Conservation (phyloP, 2,113 vertebrate species). For the Aptenodytes forsteri region DNA sequence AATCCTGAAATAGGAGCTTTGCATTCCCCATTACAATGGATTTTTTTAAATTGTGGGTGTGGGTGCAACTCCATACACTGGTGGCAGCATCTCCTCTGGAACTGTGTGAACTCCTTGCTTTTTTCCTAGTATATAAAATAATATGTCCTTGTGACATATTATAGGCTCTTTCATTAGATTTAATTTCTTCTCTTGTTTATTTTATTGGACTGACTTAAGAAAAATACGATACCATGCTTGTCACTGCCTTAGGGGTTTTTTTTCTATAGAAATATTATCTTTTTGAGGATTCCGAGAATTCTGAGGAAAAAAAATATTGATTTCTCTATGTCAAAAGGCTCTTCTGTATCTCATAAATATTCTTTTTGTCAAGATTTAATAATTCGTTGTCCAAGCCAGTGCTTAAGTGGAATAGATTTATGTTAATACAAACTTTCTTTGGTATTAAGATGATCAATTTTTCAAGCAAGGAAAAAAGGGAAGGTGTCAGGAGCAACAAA, state of each 20-base stretch:
- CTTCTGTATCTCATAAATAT: slow-evolving; percentile 49
- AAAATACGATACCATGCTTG: background rate
- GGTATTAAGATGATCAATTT: slow-evolving; percentile 38
- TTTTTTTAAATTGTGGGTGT: background rate
- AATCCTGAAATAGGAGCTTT: background rate
- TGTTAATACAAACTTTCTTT: slow-evolving; percentile 57
- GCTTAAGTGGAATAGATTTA: slow-evolving; percentile 67
- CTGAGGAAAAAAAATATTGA: slow-evolving; percentile 4
- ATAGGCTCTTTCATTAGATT: slow-evolving; percentile 16
- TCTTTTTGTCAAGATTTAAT: slow-evolving; percentile 63
- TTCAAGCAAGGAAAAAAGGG: slow-evolving; percentile 19
- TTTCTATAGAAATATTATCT: slow-evolving; percentile 10
- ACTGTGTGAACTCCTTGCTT: background rate
- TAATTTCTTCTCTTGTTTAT: slow-evolving; percentile 49
- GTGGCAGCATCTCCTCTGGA: background rate
- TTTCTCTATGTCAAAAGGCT: slow-evolving; percentile 49
- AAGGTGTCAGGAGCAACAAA: slow-evolving; percentile 27
- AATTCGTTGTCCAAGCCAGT: slow-evolving; percentile 36
- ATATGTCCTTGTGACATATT: background rate
- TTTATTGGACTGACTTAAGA: slow-evolving; percentile 9
- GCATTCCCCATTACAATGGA: background rate
- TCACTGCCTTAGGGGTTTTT: slow-evolving; percentile 19
- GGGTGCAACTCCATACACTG: background rate
- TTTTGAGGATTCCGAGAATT: slow-evolving; percentile 50
- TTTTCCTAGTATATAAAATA: background rate